phyloP scores from a whole-genome alignment of 2,888 invertebrate genomes.

The Drosophila nr. perissopoda region DNA sequence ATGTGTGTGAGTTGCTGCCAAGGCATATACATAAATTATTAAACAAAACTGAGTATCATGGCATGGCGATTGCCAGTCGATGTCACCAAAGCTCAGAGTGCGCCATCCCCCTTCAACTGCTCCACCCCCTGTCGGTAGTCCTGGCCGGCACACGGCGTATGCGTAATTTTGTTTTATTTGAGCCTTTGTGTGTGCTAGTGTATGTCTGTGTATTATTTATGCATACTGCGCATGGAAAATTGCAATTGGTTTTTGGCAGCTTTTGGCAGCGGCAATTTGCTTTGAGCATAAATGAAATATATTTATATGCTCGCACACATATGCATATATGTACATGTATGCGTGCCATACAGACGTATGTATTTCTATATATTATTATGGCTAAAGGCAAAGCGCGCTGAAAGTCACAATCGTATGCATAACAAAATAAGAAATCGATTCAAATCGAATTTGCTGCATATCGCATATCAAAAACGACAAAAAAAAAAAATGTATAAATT shows the following conservation, averaged over 20 bases:
- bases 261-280: slow-evolving; percentile 65
- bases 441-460: slow-evolving; percentile 39
- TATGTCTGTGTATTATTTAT: slow-evolving; percentile 71
- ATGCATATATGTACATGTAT: neutral
- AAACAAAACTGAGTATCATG: slow-evolving; percentile 75
- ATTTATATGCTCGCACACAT: slow-evolving; percentile 23
- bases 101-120: slow-evolving; percentile 2
- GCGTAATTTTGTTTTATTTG: slow-evolving; percentile 77
- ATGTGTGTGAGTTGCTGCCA: slow-evolving; percentile 61
- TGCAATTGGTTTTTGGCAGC: slow-evolving; percentile 77
- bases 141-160: slow-evolving; percentile 67
- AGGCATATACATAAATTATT: slow-evolving; percentile 75
- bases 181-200: slow-evolving; percentile 26
- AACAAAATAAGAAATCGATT: slow-evolving; percentile 53
- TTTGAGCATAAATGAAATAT: slow-evolving; percentile 66
- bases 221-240: slow-evolving; percentile 74
- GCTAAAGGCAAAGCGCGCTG: slow-evolving; percentile 21
- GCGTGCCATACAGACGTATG: neutral
- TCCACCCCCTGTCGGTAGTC: neutral
- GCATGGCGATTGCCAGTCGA: slow-evolving; percentile 69
- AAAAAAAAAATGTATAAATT: neutral
- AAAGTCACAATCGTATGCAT: slow-evolving; percentile 46
- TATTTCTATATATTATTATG: slow-evolving; percentile 23
- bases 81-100: slow-evolving; percentile 58
- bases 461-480: slow-evolving; percentile 7